Base-by-base conservation (phyloP, 2,888 invertebrate species). In the Sesia bembeciformis region DNA sequence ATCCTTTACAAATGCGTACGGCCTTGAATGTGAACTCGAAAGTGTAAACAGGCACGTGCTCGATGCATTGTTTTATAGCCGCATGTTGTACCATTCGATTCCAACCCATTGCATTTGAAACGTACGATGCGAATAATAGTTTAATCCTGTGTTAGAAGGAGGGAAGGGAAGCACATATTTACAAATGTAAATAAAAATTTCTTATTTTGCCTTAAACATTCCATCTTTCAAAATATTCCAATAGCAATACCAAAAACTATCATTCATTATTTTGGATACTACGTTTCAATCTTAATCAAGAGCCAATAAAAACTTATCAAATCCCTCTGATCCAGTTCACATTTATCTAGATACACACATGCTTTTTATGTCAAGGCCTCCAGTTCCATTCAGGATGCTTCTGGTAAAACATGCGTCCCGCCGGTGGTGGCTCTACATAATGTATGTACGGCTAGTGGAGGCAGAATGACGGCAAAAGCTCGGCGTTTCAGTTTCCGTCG, bases 1-100 rank as follows among this genome's bases (percentile, higher is more conserved):
- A 88, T 89, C 88, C 87, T 89, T 58, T 86, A 86, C 88, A 86
- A 87, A 89, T 86, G 85, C 88, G 86, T 85, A 83, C 83, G 87
- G 84, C 88, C 88, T 89, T 89, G 84, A 79, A 82, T 84, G 83
- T 84, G 85, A 87, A 87, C 88, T 86, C 84, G 80, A 82, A 85
- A 87, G 84, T 86, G 86, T 87, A 84, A 84, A 81, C 83, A 80
- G 77, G 81, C 88, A 86, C 85, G 86, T 84, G 88, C 74, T 77
- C 84, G 78, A 84, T 87, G 88, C 88, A 89, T 89, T 89, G 88
- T 89, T 89, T 89, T 84, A 88, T 85, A 81, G 74, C 75, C 70
- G 76, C 72, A 73, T 70, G 73, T 74, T 75, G 76, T 74, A 70
- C 74, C 50, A 50, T 50, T 50, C 67, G 71, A 67, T 64, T 51